phyloP scores from a whole-genome alignment of 2,888 invertebrate genomes.

The Hyposoter dolosus region DNA sequence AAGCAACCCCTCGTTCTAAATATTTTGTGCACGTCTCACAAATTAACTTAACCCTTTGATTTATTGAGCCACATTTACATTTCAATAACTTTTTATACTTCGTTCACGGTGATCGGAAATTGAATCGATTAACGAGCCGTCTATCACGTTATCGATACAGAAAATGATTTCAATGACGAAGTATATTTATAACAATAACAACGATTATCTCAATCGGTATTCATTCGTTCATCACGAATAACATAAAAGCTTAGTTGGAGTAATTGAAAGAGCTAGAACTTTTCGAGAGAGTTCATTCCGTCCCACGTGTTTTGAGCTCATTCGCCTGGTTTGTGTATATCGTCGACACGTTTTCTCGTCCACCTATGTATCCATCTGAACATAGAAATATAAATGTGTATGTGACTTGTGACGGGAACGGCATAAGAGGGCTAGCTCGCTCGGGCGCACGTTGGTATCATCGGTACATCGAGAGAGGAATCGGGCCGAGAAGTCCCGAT shows the following conservation, averaged over 20 bases:
- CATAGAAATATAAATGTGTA: neutral
- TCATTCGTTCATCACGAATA: neutral
- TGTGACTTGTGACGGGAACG: slow-evolving; percentile 29
- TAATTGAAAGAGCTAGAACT: slow-evolving; percentile 3
- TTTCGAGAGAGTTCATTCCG: slow-evolving; percentile 3
- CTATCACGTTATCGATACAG: neutral
- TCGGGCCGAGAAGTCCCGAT: slow-evolving; percentile 60
- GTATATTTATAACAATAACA: neutral
- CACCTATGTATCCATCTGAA: neutral
- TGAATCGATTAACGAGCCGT: neutral
- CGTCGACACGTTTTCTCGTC: neutral
- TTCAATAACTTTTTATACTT: neutral
- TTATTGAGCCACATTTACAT: neutral
- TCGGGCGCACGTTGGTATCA: slow-evolving; percentile 28
- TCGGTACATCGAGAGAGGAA: slow-evolving; percentile 27
- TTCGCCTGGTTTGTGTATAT: neutral
- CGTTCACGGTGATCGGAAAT: neutral
- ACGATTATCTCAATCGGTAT: neutral
- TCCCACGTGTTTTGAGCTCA: slow-evolving; percentile 7
- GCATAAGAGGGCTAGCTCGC: neutral
- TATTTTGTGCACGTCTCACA: neutral
- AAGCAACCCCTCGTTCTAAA: slow-evolving; percentile 1
- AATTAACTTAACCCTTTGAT: neutral
- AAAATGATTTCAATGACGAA: neutral
- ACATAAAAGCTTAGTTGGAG: neutral